Evolutionary conservation across 1,140 invertebrate genomes (phyloP), one percentile per base, ranked within the genome.

Genomic region (Drosophila ficusphila): DNA sequence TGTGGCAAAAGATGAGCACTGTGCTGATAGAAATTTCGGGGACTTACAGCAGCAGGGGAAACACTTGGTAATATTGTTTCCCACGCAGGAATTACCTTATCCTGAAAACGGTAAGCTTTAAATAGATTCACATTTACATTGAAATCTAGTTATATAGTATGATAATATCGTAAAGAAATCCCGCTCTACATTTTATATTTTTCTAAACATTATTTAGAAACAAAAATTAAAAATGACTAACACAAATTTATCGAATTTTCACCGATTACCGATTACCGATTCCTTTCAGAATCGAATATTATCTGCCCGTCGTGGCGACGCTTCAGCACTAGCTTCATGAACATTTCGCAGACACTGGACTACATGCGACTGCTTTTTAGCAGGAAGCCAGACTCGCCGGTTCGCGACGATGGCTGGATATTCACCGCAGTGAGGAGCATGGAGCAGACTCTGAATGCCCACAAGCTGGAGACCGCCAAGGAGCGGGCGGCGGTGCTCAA

Each of bases 301-400:
- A 48, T 91, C 0, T 91, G 90, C 38, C 57, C 75, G 2, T 62
- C 74, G 0, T 91, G 90, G 90, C 78, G 82, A 29, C 76, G 85
- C n/a, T 91, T 89, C 6, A 88, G 83, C 53, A 88, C 77, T 1
- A 69, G 76, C 38, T 85, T 68, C 27, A 77, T 89, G 74, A 90
- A 91, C 39, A 79, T 68, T 1, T 77, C 86, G 0, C 62, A 91
- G 34, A 75, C 79, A 0, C 47, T 90, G 39, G 86, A 91, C 48
- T 86, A 89, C 12, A 90, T 91, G 90, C 75, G 86, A 4, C 39
- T 90, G 2, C 21, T 91, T 11, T 91, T 91, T 38, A 81, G 85
- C 53, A 71, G 54, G 38, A 90, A 90, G 39, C 39, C 64, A 16
- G 64, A 72, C 8, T 83, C 77, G 0, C 72, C 86, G 0, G 79